phyloP scores from a whole-genome alignment of 1,140 invertebrate species.

The Steinernema feltiae region DNA sequence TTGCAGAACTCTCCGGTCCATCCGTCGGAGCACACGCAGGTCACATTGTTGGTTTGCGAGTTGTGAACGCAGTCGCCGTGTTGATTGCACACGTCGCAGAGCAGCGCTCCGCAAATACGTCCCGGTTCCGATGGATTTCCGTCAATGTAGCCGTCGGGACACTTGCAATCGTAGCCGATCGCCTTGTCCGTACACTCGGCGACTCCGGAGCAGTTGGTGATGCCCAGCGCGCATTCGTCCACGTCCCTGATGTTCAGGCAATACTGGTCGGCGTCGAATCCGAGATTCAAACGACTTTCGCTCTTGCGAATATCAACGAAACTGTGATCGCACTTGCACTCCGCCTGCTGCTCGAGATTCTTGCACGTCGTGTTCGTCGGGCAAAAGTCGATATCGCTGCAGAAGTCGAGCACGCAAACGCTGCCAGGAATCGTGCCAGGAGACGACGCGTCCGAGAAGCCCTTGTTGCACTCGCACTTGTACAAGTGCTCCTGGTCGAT shows the following conservation, averaged over 20 bases:
- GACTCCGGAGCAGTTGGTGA: conserved; percentile 55
- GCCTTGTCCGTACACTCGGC: conserved; percentile 49
- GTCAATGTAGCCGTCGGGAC: conserved; percentile 54
- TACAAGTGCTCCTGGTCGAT: conserved; percentile 55
- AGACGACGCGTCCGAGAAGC: conserved; percentile 48
- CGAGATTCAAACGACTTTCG: conserved; percentile 45
- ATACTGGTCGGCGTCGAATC: conserved; percentile 43
- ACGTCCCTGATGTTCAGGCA: conserved; percentile 50
- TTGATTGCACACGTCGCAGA: conserved; percentile 56
- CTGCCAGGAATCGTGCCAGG: conserved; percentile 48
- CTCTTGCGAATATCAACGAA: conserved; percentile 53
- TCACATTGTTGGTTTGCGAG: conserved; percentile 53
- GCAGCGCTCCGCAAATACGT: conserved; percentile 50
- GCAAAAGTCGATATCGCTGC: conserved; percentile 54
- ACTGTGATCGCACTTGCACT: conserved; percentile 52
- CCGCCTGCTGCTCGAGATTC: conserved; percentile 53
- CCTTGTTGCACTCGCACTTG: conserved; percentile 42
- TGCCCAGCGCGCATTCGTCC: conserved; percentile 54
- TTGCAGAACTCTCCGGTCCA: conserved; percentile 52
- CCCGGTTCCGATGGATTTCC: conserved; percentile 49
- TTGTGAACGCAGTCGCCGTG: conserved; percentile 56
- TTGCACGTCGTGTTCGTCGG: conserved; percentile 53
- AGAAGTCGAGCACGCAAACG: conserved; percentile 54
- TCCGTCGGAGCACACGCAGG: conserved; percentile 53
- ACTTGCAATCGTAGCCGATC: conserved; percentile 48